Base-by-base conservation (phyloP, 2,797 vertebrate genomes). In the Triplophysa bombifrons region DNA sequence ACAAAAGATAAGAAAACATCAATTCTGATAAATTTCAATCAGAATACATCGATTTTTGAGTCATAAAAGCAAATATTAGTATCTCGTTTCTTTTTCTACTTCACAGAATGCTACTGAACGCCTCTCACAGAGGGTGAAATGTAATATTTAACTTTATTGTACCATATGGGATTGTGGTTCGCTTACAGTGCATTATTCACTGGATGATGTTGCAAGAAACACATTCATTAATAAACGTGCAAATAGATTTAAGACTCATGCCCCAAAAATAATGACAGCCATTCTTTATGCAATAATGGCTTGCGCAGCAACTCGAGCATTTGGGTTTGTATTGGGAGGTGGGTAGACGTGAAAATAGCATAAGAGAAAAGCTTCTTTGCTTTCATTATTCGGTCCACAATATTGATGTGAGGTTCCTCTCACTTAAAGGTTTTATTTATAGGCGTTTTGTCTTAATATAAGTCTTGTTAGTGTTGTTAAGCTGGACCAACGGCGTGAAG, bases 181-280 rank as follows among this genome's bases (percentile, higher is more conserved):
- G 38, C 76, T 80, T 65, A 60, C 77, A 65, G 74, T 70, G 73
- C 73, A 70, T 78, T 77, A 51, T 51, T 81, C 76, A 81, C 67
- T 79, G 81, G 77, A 78, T 76, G 72, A 79, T 83, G 83, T 70
- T 68, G 77, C 67, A 60, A 71, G 56, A 66, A 83, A 77, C 22
- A 58, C 72, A 74, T 74, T 79, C 66, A 83, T 84, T 82, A 82
- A 82, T 84, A 82, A 82, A 65, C 16, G 66, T 76, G 55, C 66
- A 84, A 83, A 66, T 67, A 80, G 76, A 67, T 81, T 22, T 55
- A 74, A 71, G 53, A 44, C 79, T 72, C 25, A 22, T 14, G 58
- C 53, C 53, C 46, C 63, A 70, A 60, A 76, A 53, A 82, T 68
- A 67, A 78, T 19, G 69, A 72, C 58, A 67, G 58, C 9, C 48